These are phyloP conservation scores for Burhinus oedicnemus DNA, from an alignment of 2,113 vertebrate species.

Conservation along the genomic window DNA sequence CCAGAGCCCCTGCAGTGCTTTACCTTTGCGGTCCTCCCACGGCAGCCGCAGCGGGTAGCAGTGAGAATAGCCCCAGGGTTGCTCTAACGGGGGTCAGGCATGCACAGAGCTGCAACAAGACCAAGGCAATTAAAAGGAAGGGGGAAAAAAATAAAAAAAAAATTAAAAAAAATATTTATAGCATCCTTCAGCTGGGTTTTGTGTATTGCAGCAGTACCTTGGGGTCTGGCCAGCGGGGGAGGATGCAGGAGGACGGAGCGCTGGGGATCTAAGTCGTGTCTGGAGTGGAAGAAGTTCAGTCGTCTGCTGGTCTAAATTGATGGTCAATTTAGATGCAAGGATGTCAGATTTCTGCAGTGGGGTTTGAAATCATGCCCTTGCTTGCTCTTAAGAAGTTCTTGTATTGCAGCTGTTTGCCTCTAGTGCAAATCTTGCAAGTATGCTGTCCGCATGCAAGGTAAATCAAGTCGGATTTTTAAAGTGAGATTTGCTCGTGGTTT, in stretches of 20 bases:
- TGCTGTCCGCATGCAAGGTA: background rate
- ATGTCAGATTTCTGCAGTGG: background rate
- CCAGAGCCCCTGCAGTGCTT: background rate
- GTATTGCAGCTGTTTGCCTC: background rate
- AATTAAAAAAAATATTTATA: no score
- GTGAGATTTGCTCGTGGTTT: background rate
- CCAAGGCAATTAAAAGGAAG: background rate
- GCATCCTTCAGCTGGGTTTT: background rate
- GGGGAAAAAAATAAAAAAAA: accelerated
- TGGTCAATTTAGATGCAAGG: background rate
- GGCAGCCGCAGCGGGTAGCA: background rate
- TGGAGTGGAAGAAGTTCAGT: background rate
- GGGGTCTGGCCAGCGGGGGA: background rate
- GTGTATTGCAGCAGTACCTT: background rate
- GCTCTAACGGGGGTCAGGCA: background rate
- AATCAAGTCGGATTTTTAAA: background rate
- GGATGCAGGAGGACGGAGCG: background rate
- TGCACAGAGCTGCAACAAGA: background rate
- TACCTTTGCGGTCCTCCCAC: background rate
- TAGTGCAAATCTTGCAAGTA: background rate
- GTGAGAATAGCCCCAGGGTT: background rate
- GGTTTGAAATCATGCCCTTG: background rate
- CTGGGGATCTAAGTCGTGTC: background rate
- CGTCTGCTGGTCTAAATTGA: background rate
- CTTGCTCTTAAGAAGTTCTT: background rate